Evolutionary conservation across 2,113 vertebrate species (phyloP).

Genomic region (Calyptomena viridis): DNA sequence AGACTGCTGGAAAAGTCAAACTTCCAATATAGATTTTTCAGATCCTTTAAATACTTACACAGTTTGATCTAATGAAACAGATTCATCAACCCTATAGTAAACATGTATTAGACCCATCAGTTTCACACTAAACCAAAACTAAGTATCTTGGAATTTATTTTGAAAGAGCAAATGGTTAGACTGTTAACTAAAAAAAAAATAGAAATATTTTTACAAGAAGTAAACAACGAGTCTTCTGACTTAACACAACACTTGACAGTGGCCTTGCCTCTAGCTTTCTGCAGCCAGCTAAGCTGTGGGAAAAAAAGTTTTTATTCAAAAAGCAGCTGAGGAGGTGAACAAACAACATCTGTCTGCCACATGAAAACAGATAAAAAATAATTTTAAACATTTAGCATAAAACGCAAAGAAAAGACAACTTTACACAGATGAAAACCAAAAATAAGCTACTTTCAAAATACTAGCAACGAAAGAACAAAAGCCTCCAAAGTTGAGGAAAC

Average conservation of each 20-base stretch:
- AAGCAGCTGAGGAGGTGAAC: background rate
- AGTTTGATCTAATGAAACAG: background rate
- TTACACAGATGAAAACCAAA: background rate
- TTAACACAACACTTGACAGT: background rate
- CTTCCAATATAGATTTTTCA: background rate
- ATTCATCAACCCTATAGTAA: background rate
- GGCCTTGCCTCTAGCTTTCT: background rate
- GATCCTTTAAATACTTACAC: background rate
- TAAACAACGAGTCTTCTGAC: background rate
- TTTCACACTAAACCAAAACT: background rate
- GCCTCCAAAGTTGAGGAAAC: background rate
- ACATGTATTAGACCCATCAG: background rate
- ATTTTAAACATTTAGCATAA: background rate
- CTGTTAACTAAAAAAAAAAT: background rate
- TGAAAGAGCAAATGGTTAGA: background rate
- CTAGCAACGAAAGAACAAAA: background rate
- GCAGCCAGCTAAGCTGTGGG: background rate
- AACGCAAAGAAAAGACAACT: background rate
- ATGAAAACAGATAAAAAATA: background rate
- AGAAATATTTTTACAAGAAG: background rate
- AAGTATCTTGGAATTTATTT: background rate
- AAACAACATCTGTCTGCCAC: background rate
- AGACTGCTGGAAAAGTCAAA: background rate
- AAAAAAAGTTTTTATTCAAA: background rate
- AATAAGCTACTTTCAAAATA: background rate